These are phyloP conservation scores for Neolamprologus cancellatus DNA, from an alignment of 2,113 vertebrate genomes.

Conservation along the genomic window DNA sequence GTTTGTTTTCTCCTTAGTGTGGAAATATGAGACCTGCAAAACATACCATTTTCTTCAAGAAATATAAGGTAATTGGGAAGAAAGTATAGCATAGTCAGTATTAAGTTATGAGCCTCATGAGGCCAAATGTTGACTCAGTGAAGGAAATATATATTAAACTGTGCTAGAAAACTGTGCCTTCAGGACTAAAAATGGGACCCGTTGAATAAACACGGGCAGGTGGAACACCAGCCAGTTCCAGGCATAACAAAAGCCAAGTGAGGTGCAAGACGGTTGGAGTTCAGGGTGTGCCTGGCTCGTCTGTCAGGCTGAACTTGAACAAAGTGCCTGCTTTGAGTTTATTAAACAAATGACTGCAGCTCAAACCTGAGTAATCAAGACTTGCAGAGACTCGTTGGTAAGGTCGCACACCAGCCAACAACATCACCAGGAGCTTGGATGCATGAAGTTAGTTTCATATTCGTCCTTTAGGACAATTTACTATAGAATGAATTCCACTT, in stretches of 20 bases:
- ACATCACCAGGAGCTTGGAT: not conserved
- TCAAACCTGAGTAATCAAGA: not conserved
- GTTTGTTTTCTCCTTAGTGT: not conserved
- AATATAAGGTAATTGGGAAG: not conserved
- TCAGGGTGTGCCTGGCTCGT: slow-evolving; percentile 48
- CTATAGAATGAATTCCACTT: not conserved
- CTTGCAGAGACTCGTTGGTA: slow-evolving; percentile 12
- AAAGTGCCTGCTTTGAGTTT: slow-evolving; percentile 12
- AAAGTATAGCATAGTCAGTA: not conserved
- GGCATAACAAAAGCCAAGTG: slow-evolving; percentile 26
- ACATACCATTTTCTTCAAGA: not conserved
- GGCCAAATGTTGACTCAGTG: not conserved
- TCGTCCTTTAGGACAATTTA: not conserved
- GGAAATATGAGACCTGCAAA: not conserved
- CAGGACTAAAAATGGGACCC: not conserved
- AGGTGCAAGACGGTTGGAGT: slow-evolving; percentile 43
- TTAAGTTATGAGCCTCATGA: not conserved
- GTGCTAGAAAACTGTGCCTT: not conserved
- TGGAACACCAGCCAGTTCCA: not conserved
- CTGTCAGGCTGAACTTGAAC: slow-evolving; percentile 40
- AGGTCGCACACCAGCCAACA: not conserved
- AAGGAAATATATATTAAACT: not conserved
- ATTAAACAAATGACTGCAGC: slow-evolving; percentile 10
- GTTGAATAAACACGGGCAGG: not conserved
- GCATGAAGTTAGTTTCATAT: not conserved